Conservation (phyloP, 1,140 invertebrate genomes). For the Telenomus remus region DNA sequence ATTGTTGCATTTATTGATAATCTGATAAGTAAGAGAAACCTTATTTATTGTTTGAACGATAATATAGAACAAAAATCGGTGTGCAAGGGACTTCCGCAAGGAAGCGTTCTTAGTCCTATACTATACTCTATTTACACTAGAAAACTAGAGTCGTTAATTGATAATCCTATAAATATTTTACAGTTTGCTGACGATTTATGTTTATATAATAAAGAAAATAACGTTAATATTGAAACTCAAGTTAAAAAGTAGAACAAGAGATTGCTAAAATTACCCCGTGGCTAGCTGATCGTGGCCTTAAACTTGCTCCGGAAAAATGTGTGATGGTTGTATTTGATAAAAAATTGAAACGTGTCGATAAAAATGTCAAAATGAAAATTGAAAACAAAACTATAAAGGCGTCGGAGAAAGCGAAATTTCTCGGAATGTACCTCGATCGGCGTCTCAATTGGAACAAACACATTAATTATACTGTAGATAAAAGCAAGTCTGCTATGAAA, state of each 20-base stretch:
- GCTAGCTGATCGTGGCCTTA: constrained; percentile 3
- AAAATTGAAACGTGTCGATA: background rate
- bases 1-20: constrained; percentile 19
- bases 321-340: constrained; percentile 18
- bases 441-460: constrained; percentile 27
- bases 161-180: constrained; percentile 2
- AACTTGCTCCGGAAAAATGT: constrained; percentile 21
- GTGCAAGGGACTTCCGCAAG: constrained; percentile 9
- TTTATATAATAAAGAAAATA: constrained; percentile 11
- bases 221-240: constrained; percentile 4
- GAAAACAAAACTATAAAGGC: constrained; percentile 9
- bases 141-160: constrained; percentile 5
- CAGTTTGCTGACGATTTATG: constrained; percentile 22
- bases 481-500: constrained; percentile 15
- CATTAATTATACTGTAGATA: constrained; percentile 10
- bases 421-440: constrained; percentile 25
- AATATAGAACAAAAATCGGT: background rate
- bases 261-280: constrained; percentile 1
- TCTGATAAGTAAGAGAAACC: constrained; percentile 6
- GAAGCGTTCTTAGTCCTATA: constrained; percentile 20
- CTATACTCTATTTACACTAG: constrained; percentile 25
- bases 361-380: constrained; percentile 11
- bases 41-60: constrained; percentile 2
- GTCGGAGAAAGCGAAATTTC: constrained; percentile 21
- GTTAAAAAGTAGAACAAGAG: constrained; percentile 3